These are phyloP conservation scores for Drosophila borealis DNA, from an alignment of 2,888 invertebrate genomes.

Conservation along the genomic window DNA sequence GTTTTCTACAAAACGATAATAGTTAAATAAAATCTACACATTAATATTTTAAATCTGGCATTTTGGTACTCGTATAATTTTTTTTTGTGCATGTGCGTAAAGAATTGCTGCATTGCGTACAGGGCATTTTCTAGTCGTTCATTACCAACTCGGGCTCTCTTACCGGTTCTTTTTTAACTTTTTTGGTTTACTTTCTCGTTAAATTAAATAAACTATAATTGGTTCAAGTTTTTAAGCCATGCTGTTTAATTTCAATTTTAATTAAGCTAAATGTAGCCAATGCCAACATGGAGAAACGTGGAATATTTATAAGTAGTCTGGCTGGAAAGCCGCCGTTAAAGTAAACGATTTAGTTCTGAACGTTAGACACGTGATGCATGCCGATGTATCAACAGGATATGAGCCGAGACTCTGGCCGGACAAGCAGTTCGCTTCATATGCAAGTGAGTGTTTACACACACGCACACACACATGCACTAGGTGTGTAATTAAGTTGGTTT, in stretches of 20 bases:
- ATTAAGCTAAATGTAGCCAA: constrained; percentile 58
- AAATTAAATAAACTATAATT: constrained; percentile 79
- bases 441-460: constrained; percentile 25
- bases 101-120: too few species aligned
- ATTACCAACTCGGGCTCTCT: background rate
- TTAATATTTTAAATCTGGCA: too few species aligned
- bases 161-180: constrained; percentile 1
- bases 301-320: constrained; percentile 30
- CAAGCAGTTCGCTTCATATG: constrained; percentile 26
- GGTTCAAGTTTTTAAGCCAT: constrained; percentile 72
- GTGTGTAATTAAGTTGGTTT: constrained; percentile 66
- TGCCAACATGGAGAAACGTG: constrained; percentile 35
- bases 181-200: constrained; percentile 22
- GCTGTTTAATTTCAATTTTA: constrained; percentile 66
- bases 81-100: too few species aligned
- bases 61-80: too few species aligned
- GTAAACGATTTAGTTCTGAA: constrained; percentile 11
- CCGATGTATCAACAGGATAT: constrained; percentile 29
- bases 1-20: too few species aligned
- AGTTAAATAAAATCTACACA: too few species aligned
- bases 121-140: too few species aligned
- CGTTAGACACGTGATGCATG: constrained; percentile 48
- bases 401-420: constrained; percentile 8
- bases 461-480: constrained; percentile 5
- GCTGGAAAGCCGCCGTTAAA: constrained; percentile 1